A percentile compares a stretch with the other conserved stretches of the same genome.
Conservation (phyloP, 2,888 invertebrate species). For the Eretmocerus hayati region DNA sequence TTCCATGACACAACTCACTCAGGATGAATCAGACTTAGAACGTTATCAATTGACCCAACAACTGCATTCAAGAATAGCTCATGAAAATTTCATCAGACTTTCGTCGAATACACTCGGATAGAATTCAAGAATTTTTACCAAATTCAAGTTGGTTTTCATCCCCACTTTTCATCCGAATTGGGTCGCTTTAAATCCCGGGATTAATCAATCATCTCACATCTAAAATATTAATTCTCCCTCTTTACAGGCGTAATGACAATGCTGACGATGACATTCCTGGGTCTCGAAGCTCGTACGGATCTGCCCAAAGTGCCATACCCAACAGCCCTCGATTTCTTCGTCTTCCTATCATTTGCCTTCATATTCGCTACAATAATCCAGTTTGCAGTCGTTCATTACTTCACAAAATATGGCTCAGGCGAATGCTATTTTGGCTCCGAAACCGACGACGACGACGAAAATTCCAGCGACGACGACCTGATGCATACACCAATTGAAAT, state of each 20-base stretch:
- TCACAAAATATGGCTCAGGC: conserved; percentile 77
- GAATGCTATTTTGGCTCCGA: conserved; percentile 69
- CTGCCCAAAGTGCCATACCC: conserved; percentile 79
- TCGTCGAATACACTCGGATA: no score
- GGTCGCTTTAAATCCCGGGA: no score
- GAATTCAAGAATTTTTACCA: no score
- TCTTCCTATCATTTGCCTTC: conserved; percentile 72
- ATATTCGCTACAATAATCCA: conserved; percentile 76
- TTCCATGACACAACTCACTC: no score
- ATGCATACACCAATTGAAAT: conserved; percentile 15
- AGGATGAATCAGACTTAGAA: no score
- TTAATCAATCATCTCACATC: no score
- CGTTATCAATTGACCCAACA: no score
- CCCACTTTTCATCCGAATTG: no score
- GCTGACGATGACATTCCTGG: conserved; percentile 77
- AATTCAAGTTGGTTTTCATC: no score
- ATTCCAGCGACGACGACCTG: conserved; percentile 4
- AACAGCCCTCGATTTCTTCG: conserved; percentile 79
- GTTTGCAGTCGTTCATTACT: conserved; percentile 79
- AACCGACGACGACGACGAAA: conserved; percentile 49
- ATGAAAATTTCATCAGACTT: no score
- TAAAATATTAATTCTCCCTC: no score
- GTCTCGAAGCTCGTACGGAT: conserved; percentile 72
- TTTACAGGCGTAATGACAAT: conserved; percentile 81
- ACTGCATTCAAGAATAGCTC: no score